phyloP scores from a whole-genome alignment of 2,888 invertebrate species.

The Empis stercorea region DNA sequence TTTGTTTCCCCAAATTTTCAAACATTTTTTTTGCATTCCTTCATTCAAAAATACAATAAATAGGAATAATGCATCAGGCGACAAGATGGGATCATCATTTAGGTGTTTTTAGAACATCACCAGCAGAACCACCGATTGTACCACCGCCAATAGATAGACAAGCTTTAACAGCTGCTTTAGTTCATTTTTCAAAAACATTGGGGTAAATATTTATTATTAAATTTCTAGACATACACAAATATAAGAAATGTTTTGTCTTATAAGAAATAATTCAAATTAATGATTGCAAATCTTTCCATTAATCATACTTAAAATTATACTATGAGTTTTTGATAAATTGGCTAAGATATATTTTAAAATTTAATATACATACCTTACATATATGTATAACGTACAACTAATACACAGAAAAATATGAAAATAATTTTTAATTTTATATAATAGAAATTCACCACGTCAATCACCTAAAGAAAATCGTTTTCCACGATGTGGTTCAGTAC shows the following conservation, averaged over 20 bases:
- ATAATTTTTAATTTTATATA: too few species aligned
- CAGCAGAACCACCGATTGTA: conserved; percentile 34
- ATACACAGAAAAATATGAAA: too few species aligned
- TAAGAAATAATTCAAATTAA: too few species aligned
- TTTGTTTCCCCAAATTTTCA: too few species aligned
- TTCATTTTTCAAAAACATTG: conserved; percentile 37
- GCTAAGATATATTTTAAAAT: too few species aligned
- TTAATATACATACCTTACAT: too few species aligned
- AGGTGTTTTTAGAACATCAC: conserved; percentile 52
- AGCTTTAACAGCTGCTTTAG: conserved; percentile 37
- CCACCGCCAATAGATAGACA: conserved; percentile 37
- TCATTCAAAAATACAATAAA: too few species aligned
- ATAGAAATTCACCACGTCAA: conserved; percentile 31
- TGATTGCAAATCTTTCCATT: too few species aligned
- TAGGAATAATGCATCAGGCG: conserved; percentile 21
- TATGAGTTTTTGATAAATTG: not conserved
- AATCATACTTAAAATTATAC: not conserved
- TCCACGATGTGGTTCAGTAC: conserved; percentile 46
- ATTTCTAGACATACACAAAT: too few species aligned
- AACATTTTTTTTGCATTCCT: too few species aligned
- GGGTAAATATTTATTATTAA: conserved; percentile 16
- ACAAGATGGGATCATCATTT: conserved; percentile 49
- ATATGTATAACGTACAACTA: too few species aligned
- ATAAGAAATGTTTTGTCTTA: too few species aligned
- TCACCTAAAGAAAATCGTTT: conserved; percentile 30